Base-by-base conservation (phyloP, 1,140 invertebrate species). In the Paralvinella palmiformis region DNA sequence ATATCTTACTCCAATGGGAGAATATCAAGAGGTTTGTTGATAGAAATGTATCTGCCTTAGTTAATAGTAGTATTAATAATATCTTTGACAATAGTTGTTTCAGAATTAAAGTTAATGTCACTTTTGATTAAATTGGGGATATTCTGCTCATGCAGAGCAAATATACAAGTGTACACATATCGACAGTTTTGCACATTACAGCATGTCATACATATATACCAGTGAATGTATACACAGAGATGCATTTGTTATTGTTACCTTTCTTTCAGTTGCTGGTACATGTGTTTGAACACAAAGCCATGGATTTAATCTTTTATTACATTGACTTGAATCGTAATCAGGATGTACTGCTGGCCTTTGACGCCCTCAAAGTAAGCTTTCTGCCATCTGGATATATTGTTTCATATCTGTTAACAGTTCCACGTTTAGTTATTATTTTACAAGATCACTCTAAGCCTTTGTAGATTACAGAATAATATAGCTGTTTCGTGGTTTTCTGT, bases 21-120 rank as follows among this genome's bases (percentile, higher is more conserved):
- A 97, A 75, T 98, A 98, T 80, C 95, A 98, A 81, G 95, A 97
- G 84, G 88, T 89, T 72, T n/a, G n/a, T n/a, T n/a, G n/a, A n/a
- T n/a, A n/a, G n/a, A n/a, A n/a, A n/a, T n/a, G n/a, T n/a, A n/a
- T n/a, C n/a, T n/a, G n/a, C n/a, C n/a, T n/a, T n/a, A n/a, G n/a
- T n/a, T n/a, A n/a, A n/a, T n/a, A n/a, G n/a, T n/a, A n/a, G n/a
- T n/a, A n/a, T n/a, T n/a, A n/a, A n/a, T n/a, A n/a, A n/a, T n/a
- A n/a, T n/a, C n/a, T n/a, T n/a, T n/a, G n/a, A n/a, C n/a, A n/a
- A n/a, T n/a, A n/a, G n/a, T n/a, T n/a, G n/a, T n/a, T n/a, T n/a
- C n/a, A n/a, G n/a, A n/a, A n/a, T n/a, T n/a, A n/a, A n/a, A n/a
- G n/a, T n/a, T n/a, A n/a, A n/a, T n/a, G n/a, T n/a, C n/a, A n/a